These are phyloP conservation scores for Nothoprocta pentlandii DNA, from an alignment of 2,113 vertebrate genomes.

Conservation along the genomic window DNA sequence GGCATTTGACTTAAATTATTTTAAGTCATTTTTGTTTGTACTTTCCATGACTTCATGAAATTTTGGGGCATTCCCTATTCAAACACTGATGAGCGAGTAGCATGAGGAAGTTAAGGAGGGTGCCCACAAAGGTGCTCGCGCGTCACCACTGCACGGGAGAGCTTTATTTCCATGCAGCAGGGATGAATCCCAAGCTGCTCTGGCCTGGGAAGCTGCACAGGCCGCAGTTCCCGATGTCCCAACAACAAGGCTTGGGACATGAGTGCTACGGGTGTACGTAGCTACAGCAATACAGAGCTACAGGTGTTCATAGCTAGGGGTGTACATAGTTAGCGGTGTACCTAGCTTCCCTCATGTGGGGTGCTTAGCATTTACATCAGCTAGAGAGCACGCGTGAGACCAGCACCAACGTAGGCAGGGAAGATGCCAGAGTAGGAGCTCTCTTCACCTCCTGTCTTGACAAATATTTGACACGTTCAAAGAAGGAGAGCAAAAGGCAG, in stretches of 20 bases:
- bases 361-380: not conserved
- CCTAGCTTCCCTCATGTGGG: not conserved
- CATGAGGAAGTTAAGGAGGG: not conserved
- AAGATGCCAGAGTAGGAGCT: not conserved
- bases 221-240: not conserved
- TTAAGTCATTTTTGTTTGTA: not conserved
- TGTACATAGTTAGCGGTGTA: no score
- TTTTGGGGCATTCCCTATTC: not conserved
- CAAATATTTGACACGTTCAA: not conserved
- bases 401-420: not conserved
- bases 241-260: not conserved
- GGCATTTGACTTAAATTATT: not conserved
- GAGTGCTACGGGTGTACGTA: not conserved
- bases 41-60: not conserved
- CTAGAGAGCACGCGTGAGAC: not conserved
- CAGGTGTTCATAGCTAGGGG: no score
- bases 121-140: not conserved
- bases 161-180: not conserved
- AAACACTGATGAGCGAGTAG: not conserved
- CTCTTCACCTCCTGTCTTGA: not conserved
- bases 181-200: not conserved
- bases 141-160: not conserved
- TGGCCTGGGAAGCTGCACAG: not conserved
- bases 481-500: not conserved
- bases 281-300: no score